A percentile compares a stretch with the other conserved stretches of the same genome.
These are phyloP conservation scores for Meriones unguiculatus DNA, from an alignment of 2,113 vertebrate genomes.

Conservation along the genomic window DNA sequence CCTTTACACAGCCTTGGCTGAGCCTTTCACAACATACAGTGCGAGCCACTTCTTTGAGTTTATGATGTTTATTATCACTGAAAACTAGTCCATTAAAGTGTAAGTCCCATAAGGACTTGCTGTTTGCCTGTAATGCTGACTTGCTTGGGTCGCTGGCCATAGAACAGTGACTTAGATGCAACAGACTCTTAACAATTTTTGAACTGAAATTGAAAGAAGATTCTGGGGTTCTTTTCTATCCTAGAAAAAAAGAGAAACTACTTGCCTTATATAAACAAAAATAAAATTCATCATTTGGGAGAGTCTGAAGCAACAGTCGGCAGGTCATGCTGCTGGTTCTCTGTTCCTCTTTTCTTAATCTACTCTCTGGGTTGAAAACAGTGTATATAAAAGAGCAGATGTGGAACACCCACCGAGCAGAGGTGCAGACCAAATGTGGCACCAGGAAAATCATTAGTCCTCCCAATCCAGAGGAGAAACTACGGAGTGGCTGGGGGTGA, in stretches of 20 bases:
- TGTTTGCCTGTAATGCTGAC: background rate
- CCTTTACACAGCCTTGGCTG: background rate
- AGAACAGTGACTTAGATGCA: background rate
- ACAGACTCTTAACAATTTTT: constrained; percentile 16
- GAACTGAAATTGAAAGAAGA: constrained; percentile 6
- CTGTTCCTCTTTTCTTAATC: background rate
- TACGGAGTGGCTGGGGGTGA: background rate
- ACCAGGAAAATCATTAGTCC: background rate
- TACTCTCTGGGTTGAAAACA: background rate
- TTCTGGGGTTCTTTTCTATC: background rate
- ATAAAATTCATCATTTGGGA: background rate
- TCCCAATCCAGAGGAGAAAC: background rate
- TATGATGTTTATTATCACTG: background rate
- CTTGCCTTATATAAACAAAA: background rate
- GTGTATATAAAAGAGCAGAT: background rate
- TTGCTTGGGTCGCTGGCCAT: background rate
- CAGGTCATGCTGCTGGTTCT: background rate
- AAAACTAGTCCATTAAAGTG: background rate
- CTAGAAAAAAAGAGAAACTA: constrained; percentile 26
- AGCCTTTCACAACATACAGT: background rate
- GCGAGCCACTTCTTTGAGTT: background rate
- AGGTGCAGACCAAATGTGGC: accelerated
- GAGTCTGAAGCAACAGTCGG: background rate
- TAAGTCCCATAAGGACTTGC: background rate
- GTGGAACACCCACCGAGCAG: background rate